Evolutionary conservation across 2,888 invertebrate genomes (phyloP).

Genomic region (Drosophila histrio): DNA sequence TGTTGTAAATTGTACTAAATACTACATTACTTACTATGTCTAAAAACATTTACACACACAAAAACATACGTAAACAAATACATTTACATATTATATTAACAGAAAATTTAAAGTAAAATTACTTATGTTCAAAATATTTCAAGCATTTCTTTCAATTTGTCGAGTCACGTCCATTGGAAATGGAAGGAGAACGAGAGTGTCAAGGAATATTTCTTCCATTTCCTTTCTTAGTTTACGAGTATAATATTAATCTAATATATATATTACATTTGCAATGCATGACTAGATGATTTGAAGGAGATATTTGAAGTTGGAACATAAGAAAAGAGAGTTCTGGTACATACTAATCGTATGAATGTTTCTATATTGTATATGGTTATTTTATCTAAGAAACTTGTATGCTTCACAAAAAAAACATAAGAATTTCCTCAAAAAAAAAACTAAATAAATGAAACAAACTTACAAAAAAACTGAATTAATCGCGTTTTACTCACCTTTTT

Average conservation of each 20-base stretch:
- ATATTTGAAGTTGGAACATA: constrained; percentile 27
- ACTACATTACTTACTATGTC: constrained; percentile 41
- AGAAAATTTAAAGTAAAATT: constrained; percentile 42
- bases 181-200: not conserved
- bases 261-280: not conserved
- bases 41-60: constrained; percentile 25
- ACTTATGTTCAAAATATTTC: constrained; percentile 55
- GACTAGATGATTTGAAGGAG: constrained; percentile 1
- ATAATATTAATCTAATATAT: not conserved
- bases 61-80: constrained; percentile 47
- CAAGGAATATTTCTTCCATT: not conserved
- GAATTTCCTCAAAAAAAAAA: constrained; percentile 44
- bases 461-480: constrained; percentile 39
- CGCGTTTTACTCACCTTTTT: not conserved
- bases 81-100: constrained; percentile 56
- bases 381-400: constrained; percentile 59
- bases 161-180: constrained; percentile 19
- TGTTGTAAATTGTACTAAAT: constrained; percentile 70
- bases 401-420: constrained; percentile 54
- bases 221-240: not conserved
- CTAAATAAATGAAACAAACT: constrained; percentile 42
- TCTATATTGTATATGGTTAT: constrained; percentile 58
- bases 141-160: constrained; percentile 41
- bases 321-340: constrained; percentile 20
- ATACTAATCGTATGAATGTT: constrained; percentile 55